Evolutionary conservation across 2,113 vertebrate genomes (phyloP), one percentile per base, ranked within the genome.

Genomic region (Psittacula cyanocephala): DNA sequence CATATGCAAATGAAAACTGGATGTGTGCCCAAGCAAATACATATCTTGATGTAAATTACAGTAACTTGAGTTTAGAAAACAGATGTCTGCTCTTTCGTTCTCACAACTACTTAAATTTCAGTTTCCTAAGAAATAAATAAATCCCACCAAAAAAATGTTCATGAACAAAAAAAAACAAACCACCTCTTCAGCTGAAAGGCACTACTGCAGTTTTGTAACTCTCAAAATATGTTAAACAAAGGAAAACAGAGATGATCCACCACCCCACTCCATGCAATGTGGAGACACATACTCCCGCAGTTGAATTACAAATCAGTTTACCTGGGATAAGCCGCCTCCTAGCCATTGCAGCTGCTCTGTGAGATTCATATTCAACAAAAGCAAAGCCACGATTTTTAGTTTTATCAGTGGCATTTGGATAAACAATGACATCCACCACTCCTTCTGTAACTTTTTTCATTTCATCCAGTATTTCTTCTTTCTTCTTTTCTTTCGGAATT

Each of bases 341-440:
- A 53, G 99, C 99, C 98, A 99, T 99, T 4, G 99, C 99, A 46
- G 99, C 99, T 65, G 99, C 99, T 97, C 99, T 99, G 96, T 99
- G 99, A 79, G 99, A 99, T 81, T 99, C 98, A 64, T 99, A 99
- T 94, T 99, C 99, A 20, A 99, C 98, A 89, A 99, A 99, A 27
- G 99, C 99, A 80, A 99, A 99, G 53, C 99, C 99, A 90, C 99
- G 98, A 96, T 99, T 99, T 94, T 98, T 99, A 86, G 96, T 98
- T 96, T 99, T 99, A 76, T 99, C 99, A 12, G 97, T 96, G 72
- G 98, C 98, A 96, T 98, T 99, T 67, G 99, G 98, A 95, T 99
- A 99, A 57, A 99, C 98, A 81, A 99, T 99, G 65, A 99, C 99
- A 89, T 99, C 99, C 85, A 99, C 97, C 90, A 99, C 99, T 24